Percentiles rank a stretch among this genome's conserved stretches.
Evolutionary conservation across 2,888 invertebrate species (phyloP).

Genomic region (Drosophila prolongata): DNA sequence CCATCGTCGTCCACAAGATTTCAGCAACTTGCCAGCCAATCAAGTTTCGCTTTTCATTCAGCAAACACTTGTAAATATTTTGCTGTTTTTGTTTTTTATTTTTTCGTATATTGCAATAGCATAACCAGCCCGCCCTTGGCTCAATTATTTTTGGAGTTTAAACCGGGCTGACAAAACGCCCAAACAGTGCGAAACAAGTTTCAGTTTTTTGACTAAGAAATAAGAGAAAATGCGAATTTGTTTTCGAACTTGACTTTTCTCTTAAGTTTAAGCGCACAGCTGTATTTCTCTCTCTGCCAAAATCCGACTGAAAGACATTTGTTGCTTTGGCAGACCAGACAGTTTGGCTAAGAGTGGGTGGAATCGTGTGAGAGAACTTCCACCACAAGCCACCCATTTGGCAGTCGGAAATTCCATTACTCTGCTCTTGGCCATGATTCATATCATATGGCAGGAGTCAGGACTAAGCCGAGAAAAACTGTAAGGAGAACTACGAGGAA

Average conservation of each 20-base stretch:
- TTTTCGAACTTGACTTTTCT: conserved; percentile 42
- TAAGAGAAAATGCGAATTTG: conserved; percentile 33
- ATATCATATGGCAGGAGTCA: conserved; percentile 13
- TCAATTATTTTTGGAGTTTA: conserved; percentile 53
- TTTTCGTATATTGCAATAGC: conserved; percentile 52
- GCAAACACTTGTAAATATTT: conserved; percentile 59
- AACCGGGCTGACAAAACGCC: conserved; percentile 50
- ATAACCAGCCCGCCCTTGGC: conserved; percentile 76
- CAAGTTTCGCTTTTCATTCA: conserved; percentile 35
- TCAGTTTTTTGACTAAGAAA: conserved; percentile 37
- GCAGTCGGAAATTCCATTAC: conserved; percentile 43
- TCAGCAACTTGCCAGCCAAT: conserved; percentile 29
- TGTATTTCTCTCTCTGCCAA: conserved; percentile 7
- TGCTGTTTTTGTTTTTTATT: conserved; percentile 11
- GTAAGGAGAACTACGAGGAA: neutral
- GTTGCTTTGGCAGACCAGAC: conserved; percentile 56
- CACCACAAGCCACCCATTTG: conserved; percentile 8
- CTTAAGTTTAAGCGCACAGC: conserved; percentile 11
- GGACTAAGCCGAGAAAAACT: neutral
- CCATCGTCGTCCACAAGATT: conserved; percentile 25
- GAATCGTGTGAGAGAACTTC: conserved; percentile 6
- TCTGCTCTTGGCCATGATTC: conserved; percentile 13
- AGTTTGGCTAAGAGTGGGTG: conserved; percentile 21
- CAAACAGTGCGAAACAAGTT: conserved; percentile 56
- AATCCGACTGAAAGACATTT: conserved; percentile 59